phyloP scores from a whole-genome alignment of 1,140 invertebrate genomes.

The Olivierus martensii region DNA sequence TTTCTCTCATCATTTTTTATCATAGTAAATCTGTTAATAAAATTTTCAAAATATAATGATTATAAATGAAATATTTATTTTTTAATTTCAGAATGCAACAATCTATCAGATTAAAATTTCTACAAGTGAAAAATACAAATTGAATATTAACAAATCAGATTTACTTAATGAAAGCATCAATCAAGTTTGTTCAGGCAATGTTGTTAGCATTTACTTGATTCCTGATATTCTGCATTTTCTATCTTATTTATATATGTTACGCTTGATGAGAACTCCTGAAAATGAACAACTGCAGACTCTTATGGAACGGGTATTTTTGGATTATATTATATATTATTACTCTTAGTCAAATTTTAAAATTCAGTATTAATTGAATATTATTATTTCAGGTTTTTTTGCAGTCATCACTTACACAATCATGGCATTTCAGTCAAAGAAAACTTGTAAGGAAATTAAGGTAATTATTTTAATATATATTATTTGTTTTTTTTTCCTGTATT shows the following conservation, averaged over 20 bases:
- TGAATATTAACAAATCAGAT: background rate
- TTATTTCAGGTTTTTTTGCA: background rate
- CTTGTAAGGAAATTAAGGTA: background rate
- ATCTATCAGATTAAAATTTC: too few relatives aligned
- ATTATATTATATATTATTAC: background rate
- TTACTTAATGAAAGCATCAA: background rate
- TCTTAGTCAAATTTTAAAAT: background rate
- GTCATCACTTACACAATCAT: background rate
- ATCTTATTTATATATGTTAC: constrained; percentile 10
- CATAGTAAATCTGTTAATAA: too few relatives aligned
- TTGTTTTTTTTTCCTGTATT: too few relatives aligned
- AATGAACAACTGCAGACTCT: constrained; percentile 15
- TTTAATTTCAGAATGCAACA: too few relatives aligned
- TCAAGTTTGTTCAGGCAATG: background rate
- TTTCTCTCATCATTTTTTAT: too few relatives aligned
- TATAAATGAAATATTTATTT: too few relatives aligned
- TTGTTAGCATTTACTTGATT: constrained; percentile 10
- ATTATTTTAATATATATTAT: background rate
- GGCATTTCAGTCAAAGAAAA: background rate
- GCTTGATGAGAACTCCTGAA: constrained; percentile 13
- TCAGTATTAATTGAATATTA: too few relatives aligned
- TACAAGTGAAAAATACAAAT: too few relatives aligned
- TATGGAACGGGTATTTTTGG: constrained; percentile 14
- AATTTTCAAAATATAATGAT: too few relatives aligned
- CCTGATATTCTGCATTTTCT: constrained; percentile 15